These are phyloP conservation scores for Sinodicranocentrus sp. DNA, from an alignment of 2,888 invertebrate species.

Conservation along the genomic window DNA sequence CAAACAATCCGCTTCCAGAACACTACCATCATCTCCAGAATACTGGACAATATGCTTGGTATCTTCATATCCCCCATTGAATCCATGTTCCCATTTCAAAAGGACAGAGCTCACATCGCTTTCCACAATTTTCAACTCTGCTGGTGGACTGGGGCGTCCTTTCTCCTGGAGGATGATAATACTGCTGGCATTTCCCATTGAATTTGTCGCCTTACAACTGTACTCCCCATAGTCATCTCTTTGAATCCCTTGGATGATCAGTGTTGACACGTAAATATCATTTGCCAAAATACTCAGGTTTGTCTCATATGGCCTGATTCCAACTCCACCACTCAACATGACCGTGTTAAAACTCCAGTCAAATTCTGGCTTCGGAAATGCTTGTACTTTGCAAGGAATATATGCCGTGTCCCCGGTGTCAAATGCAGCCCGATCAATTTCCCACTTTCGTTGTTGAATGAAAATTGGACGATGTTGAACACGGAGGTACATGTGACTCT, in stretches of 20 bases:
- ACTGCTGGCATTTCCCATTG: conserved; percentile 83
- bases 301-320: conserved; percentile 83
- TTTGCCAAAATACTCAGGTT: conserved; percentile 89
- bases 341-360: conserved; percentile 89
- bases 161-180: conserved; percentile 88
- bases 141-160: conserved; percentile 91
- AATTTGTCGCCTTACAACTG: conserved; percentile 91
- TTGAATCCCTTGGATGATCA: conserved; percentile 86
- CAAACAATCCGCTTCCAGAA: conserved; percentile 88
- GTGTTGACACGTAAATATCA: conserved; percentile 90
- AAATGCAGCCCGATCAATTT: conserved; percentile 84
- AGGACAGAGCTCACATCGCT: conserved; percentile 89
- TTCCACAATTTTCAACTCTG: conserved; percentile 85
- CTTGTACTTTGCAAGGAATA: conserved; percentile 92
- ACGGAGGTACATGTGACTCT: conserved; percentile 92
- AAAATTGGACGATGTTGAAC: conserved; percentile 95
- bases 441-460: conserved; percentile 89
- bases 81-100: conserved; percentile 92
- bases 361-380: conserved; percentile 95
- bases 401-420: conserved; percentile 91
- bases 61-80: conserved; percentile 91
- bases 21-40: conserved; percentile 83
- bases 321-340: conserved; percentile 70
- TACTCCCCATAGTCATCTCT: conserved; percentile 95
- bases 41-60: conserved; percentile 94